Percentiles rank a stretch among this genome's conserved stretches.
Conservation (phyloP, 2,797 vertebrate genomes). For the Bovichtus variegatus region DNA sequence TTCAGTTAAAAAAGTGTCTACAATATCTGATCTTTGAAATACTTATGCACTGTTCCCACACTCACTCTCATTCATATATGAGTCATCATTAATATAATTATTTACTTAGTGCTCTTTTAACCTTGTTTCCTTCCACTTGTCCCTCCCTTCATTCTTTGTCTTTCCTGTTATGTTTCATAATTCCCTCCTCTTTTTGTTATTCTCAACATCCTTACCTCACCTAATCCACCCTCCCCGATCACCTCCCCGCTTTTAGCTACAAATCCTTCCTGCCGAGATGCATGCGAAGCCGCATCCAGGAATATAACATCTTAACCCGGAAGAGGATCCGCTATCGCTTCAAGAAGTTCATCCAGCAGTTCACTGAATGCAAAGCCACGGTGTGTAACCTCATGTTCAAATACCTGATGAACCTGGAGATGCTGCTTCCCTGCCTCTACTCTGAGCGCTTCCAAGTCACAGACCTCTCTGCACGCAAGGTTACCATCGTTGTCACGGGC, state of each 20-base stretch:
- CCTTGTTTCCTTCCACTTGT: neutral
- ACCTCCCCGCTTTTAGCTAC: constrained; percentile 85
- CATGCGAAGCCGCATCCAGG: constrained; percentile 91
- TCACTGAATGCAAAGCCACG: constrained; percentile 92
- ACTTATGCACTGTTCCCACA: neutral
- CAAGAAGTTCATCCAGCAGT: constrained; percentile 94
- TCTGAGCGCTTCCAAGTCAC: constrained; percentile 93
- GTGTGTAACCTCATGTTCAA: constrained; percentile 94
- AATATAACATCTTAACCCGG: constrained; percentile 94
- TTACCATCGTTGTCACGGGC: constrained; percentile 92
- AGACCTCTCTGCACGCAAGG: constrained; percentile 83
- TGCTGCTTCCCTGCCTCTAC: constrained; percentile 92
- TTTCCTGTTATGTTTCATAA: neutral
- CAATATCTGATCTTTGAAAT: constrained; percentile 2
- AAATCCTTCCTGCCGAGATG: constrained; percentile 94
- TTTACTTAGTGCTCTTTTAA: neutral
- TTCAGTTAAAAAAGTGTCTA: constrained; percentile 1
- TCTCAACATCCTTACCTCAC: neutral
- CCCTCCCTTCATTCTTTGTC: neutral
- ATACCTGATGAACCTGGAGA: constrained; percentile 96
- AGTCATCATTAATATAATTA: neutral
- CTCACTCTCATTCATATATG: neutral
- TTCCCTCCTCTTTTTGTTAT: neutral
- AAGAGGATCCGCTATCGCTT: constrained; percentile 97
- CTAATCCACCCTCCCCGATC: neutral